Base-by-base conservation (phyloP, 2,888 invertebrate genomes). In the Phortica okadai region DNA sequence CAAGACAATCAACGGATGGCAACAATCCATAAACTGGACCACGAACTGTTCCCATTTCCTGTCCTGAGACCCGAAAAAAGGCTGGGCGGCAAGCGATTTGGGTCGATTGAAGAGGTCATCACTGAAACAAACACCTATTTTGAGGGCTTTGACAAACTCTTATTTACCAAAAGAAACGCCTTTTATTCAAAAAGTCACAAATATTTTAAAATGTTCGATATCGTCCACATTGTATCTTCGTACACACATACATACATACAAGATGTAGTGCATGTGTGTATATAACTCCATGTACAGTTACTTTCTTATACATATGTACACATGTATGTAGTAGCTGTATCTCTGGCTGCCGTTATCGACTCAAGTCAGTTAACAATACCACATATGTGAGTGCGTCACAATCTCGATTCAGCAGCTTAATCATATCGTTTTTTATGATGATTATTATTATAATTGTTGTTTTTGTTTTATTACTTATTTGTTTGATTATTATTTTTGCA, bases 301-400 rank as follows among this genome's bases (percentile, higher is more conserved):
- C 41, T 33, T 62, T n/a, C 8, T 62, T 4, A 25, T 7, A 11
- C 33, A 64, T 33, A 64, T 10, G 62, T 50, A 50, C 50, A 50
- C 2, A 50, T 50, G 33, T 33, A 50, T 50, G 33, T 33, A 33
- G 33, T 33, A 2, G 33, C 4, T 33, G 33, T 33, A 33, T 33
- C 50, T 50, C 1, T 14, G 50, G 8, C 14, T 50, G 50, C 14
- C 50, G 50, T 50, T 50, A 50, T 50, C 50, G 50, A 50, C 6
- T 11, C 3, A 14, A 8, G 21, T 50, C 6, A 45, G 50, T 69
- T 21, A 69, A 69, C 69, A 50, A 45, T n/a, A 45, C 16, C 8
- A 50, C 50, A 50, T 5, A 11, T 69, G 16, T 14, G 41, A 16
- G 21, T 69, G 69, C 69, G 69, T 69, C 69, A 69, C 69, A 69